Percentiles rank a stretch among this genome's conserved stretches.
These are phyloP conservation scores for Heterodera carotae DNA, from an alignment of 1,140 invertebrate species.

Conservation along the genomic window DNA sequence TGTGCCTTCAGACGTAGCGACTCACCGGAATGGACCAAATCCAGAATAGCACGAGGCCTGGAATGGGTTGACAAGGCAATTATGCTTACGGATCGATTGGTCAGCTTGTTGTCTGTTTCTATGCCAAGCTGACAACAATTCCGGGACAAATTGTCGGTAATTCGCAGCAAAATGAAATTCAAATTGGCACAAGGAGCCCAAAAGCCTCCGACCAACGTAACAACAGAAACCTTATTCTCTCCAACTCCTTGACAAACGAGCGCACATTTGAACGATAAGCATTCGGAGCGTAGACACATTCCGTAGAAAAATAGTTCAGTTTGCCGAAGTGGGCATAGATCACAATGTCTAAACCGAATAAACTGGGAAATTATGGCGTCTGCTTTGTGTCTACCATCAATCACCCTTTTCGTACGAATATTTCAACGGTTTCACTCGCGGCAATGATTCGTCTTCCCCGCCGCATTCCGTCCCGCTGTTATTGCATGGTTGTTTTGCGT, in stretches of 20 bases:
- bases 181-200: constrained; percentile 26
- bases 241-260: constrained; percentile 89
- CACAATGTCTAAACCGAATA: constrained; percentile 79
- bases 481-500: constrained; percentile 5
- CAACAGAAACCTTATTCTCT: constrained; percentile 70
- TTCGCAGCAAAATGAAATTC: no score
- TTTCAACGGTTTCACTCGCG: constrained; percentile 87
- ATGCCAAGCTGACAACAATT: no score
- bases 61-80: no score
- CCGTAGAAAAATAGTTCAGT: constrained; percentile 97
- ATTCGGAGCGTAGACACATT: constrained; percentile 97
- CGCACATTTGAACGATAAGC: constrained; percentile 76
- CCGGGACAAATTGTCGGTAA: no score
- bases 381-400: no score
- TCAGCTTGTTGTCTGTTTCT: no score
- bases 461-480: constrained; percentile 56
- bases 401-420: constrained; percentile 91
- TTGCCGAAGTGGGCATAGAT: constrained; percentile 87
- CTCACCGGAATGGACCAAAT: constrained; percentile 96
- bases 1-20: constrained; percentile 74
- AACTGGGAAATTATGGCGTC: no score
- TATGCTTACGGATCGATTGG: no score
- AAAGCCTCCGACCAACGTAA: no score
- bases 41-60: constrained; percentile 82
- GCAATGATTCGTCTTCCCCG: constrained; percentile 82